These are phyloP conservation scores for Alosa sapidissima DNA, from an alignment of 2,797 vertebrate genomes.

Conservation along the genomic window DNA sequence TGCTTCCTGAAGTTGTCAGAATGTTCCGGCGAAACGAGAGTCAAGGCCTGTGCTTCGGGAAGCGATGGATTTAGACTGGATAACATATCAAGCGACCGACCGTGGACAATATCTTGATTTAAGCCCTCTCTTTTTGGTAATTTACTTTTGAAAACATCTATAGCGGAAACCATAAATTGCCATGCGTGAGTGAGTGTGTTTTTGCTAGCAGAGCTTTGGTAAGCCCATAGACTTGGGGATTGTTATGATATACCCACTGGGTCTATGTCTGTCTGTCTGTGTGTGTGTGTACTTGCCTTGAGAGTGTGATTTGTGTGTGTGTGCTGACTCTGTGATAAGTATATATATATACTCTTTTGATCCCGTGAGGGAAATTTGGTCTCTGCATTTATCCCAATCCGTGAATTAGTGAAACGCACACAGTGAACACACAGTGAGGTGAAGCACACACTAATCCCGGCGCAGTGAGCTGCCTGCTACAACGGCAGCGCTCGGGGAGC, in stretches of 20 bases:
- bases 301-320: background rate
- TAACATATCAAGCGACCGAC: background rate
- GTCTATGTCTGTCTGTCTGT: background rate
- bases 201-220: background rate
- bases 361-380: too few species aligned
- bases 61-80: constrained; percentile 9
- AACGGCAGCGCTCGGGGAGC: too few species aligned
- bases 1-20: background rate
- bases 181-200: background rate
- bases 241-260: background rate
- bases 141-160: constrained; percentile 2
- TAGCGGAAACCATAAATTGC: background rate
- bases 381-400: too few species aligned
- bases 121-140: background rate
- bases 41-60: background rate
- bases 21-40: background rate
- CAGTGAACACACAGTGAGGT: too few species aligned
- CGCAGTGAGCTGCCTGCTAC: too few species aligned
- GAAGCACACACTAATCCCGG: too few species aligned
- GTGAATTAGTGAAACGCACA: too few species aligned
- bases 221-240: background rate
- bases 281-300: background rate
- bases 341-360: too few species aligned
- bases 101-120: background rate
- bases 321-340: background rate